Percentiles rank a stretch among this genome's conserved stretches.
Conservation (phyloP, 1,140 invertebrate species). For the Drosophila virilis region DNA sequence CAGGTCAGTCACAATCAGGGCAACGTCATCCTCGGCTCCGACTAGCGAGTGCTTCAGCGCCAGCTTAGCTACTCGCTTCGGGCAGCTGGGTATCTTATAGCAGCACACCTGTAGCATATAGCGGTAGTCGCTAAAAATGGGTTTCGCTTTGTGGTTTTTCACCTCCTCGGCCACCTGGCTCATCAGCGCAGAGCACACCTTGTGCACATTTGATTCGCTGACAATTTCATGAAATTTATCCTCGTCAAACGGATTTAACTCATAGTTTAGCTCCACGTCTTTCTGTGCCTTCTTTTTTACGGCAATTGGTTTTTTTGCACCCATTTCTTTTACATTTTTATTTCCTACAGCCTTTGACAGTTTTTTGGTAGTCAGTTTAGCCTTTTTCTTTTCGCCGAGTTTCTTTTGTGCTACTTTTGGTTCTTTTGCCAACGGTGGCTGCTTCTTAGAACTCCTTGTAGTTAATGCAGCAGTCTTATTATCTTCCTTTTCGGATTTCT, state of each 20-base stretch:
- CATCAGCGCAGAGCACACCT: slow-evolving; percentile 67
- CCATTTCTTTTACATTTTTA: slow-evolving; percentile 5
- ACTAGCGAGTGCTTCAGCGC: slow-evolving; percentile 85
- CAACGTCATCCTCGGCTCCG: slow-evolving; percentile 85
- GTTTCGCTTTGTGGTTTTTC: slow-evolving; percentile 54
- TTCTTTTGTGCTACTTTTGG: slow-evolving; percentile 5
- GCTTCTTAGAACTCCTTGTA: slow-evolving; percentile 23
- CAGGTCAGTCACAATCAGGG: slow-evolving; percentile 85
- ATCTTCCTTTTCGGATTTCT: neutral
- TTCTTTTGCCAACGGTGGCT: slow-evolving; percentile 11
- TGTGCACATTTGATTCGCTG: slow-evolving; percentile 55
- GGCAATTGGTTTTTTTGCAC: slow-evolving; percentile 7
- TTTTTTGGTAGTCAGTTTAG: slow-evolving; percentile 7
- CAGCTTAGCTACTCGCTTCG: slow-evolving; percentile 76
- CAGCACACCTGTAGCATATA: slow-evolving; percentile 70
- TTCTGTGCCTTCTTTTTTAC: slow-evolving; percentile 19
- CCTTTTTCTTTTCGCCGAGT: neutral
- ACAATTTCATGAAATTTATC: slow-evolving; percentile 68
- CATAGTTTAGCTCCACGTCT: slow-evolving; percentile 38
- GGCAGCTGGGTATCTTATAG: slow-evolving; percentile 76
- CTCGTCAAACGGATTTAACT: slow-evolving; percentile 69
- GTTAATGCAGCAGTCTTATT: neutral
- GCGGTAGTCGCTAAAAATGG: slow-evolving; percentile 73
- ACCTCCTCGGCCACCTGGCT: slow-evolving; percentile 62
- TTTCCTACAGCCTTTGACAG: neutral